Conservation (phyloP, 2,113 vertebrate species). For the Phalacrocorax pelagicus region DNA sequence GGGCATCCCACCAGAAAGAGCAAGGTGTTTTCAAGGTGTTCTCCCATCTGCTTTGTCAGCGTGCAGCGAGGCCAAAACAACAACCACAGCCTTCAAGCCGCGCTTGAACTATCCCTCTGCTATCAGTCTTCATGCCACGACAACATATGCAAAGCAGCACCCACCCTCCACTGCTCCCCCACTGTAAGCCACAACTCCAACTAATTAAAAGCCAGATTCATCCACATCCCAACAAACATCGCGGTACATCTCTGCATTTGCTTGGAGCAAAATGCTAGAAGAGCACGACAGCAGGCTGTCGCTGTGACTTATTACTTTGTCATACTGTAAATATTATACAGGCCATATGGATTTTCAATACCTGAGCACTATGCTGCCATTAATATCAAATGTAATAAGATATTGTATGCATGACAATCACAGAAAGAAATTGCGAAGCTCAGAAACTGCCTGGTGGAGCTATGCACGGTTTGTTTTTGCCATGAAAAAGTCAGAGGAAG, state of each 20-base stretch:
- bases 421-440: slow-evolving; percentile 13
- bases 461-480: neutral
- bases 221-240: neutral
- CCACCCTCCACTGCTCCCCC: neutral
- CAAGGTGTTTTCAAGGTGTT: neutral
- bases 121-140: neutral
- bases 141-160: neutral
- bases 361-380: slow-evolving; percentile 46
- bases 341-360: slow-evolving; percentile 62
- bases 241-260: neutral
- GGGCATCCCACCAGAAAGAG: neutral
- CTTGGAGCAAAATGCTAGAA: neutral
- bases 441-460: neutral
- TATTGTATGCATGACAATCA: slow-evolving; percentile 52
- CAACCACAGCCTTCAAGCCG: neutral
- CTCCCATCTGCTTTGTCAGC: neutral
- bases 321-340: slow-evolving; percentile 57
- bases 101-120: neutral
- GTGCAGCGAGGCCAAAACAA: neutral
- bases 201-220: slow-evolving; percentile 10
- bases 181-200: neutral
- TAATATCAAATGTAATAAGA: slow-evolving; percentile 64
- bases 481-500: slow-evolving; percentile 18
- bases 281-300: neutral
- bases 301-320: slow-evolving; percentile 51